Conservation (phyloP, 2,888 invertebrate genomes). For the Encarsia formosa region DNA sequence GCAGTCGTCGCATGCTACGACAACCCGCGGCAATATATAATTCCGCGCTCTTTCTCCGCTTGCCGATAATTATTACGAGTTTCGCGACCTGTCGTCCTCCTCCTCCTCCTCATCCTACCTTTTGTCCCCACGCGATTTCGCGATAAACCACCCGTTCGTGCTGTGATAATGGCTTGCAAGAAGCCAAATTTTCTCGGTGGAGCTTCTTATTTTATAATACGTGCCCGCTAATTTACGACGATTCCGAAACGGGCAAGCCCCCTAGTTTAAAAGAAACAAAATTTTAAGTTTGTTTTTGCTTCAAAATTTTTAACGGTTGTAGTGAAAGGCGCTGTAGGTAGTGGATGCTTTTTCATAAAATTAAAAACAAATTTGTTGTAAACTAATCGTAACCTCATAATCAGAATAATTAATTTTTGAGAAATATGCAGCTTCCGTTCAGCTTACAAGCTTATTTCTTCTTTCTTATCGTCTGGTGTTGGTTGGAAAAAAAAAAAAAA, state of each 20-base stretch:
- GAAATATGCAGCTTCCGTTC: too few species aligned
- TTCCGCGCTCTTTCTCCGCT: conserved; percentile 37
- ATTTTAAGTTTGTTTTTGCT: background rate
- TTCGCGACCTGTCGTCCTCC: conserved; percentile 42
- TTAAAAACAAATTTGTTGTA: too few species aligned
- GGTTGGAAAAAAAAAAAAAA: too few species aligned
- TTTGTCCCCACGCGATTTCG: conserved; percentile 43
- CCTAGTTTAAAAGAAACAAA: background rate
- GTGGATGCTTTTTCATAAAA: too few species aligned
- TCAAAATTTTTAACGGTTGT: too few species aligned
- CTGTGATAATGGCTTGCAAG: conserved; percentile 17
- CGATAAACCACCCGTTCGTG: conserved; percentile 42
- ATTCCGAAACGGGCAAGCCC: background rate
- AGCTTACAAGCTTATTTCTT: too few species aligned
- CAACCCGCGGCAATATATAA: conserved; percentile 42
- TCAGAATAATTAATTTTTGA: too few species aligned
- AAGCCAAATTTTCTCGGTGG: too few species aligned
- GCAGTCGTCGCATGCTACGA: background rate
- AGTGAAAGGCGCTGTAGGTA: too few species aligned
- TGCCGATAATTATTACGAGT: conserved; percentile 50
- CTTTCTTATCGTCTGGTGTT: too few species aligned
- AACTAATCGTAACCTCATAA: too few species aligned
- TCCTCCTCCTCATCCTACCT: conserved; percentile 4
- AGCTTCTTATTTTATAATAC: background rate
- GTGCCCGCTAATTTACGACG: conserved; percentile 12